Base-by-base conservation (phyloP, 2,888 invertebrate species). In the Drosophila stalkeri region DNA sequence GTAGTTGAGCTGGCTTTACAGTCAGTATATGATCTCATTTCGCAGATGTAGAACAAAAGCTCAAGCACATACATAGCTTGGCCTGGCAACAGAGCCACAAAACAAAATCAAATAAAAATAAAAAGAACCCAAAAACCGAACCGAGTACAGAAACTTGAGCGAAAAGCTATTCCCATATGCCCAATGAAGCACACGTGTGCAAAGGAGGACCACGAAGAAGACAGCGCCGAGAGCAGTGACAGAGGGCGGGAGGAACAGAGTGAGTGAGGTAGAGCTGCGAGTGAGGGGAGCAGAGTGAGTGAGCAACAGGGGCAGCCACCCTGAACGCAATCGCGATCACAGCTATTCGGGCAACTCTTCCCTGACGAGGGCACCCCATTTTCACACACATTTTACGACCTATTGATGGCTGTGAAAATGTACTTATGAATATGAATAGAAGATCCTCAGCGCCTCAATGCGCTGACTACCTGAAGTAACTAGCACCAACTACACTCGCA, bases 401-500 rank as follows among this genome's bases (percentile, higher is more conserved):
- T 81, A 89, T 85, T 85, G 84, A 89, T 84, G 89, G 89, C 89
- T 77, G 76, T 88, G 86, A 81, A 88, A 84, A 84, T 83, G 81
- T 77, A 80, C 82, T 86, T 86, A 85, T 85, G 89, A 85, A 85
- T 85, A 85, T 85, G 84, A 89, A 89, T 86, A 76, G 86, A 77
- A 77, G 27, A 6, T 64, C 41, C 60, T 49, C 46, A 27, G 27
- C 33, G 44, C 33, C n/a, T 18, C 44, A 44, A 14, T 20, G 33
- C 37, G n/a, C 16, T 39, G 54, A 51, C 78, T 80, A 80, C 81
- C 78, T 74, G 66, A 64, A 35, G 41, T 6, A 27, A 52, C 68
- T 46, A 43, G 61, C 20, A 18, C 9, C 23, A 47, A 3, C 27
- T 60, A 49, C 60, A 60, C 60, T 60, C 1, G 5, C 6, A 49